Base-by-base conservation (phyloP, 2,888 invertebrate species). In the Invenusta paracnida region DNA sequence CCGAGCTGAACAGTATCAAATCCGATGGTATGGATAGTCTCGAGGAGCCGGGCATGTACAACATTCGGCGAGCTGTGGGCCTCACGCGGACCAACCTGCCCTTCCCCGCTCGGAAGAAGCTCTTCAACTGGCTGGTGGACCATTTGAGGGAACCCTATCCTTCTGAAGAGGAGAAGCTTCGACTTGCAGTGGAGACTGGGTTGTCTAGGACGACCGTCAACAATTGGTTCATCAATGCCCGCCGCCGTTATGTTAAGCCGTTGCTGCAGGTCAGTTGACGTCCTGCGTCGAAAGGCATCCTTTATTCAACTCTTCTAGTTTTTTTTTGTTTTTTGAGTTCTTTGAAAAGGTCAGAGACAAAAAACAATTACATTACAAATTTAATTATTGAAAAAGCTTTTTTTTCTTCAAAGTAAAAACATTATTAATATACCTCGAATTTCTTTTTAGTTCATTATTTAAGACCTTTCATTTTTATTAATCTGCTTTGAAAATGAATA, bases 141-240 rank as follows among this genome's bases (percentile, higher is more conserved):
- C 87, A 87, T 84, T 48, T 87, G 29, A 13, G 84, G 13, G 86
- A 87, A 48, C 87, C 87, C 25, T 87, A 87, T 66, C 87, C 87
- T 13, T 87, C 87, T 17, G 87, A 87, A 66, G 87, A 87, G 83
- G 86, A 87, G 73, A 87, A 87, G 83, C 28, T 83, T n/a, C 66
- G 82, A 66, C 81, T 87, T 25, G 87, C 87, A 29, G 83, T 67
- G 82, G 86, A 87, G 79, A 87, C 87, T 29, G 86, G 86, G 17
- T 31, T 87, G 73, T 83, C 86, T n/a, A 25, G 86, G 30, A 87
- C 87, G 17, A 87, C 87, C 29, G 87, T 87, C 1, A 87, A 87
- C 30, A 87, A 87, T 29, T 87, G 87, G 87, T 87, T 87, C 48
- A 87, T 87, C 73, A 87, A 87, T 30, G 87, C 87, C 23, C 48